phyloP scores from a whole-genome alignment of 1,140 invertebrate species.

The Calosoma granatense region DNA sequence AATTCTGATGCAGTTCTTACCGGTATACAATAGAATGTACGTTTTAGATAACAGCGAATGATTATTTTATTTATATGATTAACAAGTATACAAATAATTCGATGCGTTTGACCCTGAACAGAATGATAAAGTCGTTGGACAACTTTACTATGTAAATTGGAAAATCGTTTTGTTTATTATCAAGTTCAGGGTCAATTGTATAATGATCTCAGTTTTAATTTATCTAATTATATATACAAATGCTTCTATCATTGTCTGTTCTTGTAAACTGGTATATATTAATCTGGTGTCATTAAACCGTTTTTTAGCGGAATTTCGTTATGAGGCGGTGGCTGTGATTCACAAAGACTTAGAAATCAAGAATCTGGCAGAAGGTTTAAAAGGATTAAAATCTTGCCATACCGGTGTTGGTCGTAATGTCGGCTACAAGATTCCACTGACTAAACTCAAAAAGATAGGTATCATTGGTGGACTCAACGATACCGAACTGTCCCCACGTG shows the following conservation, averaged over 20 bases:
- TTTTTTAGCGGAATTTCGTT: constrained; percentile 53
- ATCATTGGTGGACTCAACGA: constrained; percentile 55
- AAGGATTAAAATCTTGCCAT: constrained; percentile 66
- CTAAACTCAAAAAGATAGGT: constrained; percentile 57
- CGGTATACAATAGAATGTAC: too few species aligned
- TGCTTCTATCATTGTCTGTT: too few species aligned
- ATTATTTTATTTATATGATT: too few species aligned
- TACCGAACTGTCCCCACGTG: constrained; percentile 55
- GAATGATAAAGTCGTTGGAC: background rate
- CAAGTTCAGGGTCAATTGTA: background rate
- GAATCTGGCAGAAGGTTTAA: constrained; percentile 49
- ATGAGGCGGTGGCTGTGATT: constrained; percentile 67
- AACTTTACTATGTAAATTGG: background rate
- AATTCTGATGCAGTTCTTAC: too few species aligned
- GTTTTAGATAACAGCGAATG: too few species aligned
- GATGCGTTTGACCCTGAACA: background rate
- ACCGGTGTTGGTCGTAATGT: constrained; percentile 69
- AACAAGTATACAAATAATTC: too few species aligned
- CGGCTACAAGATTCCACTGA: constrained; percentile 66
- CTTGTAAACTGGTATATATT: background rate
- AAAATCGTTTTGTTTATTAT: constrained; percentile 2
- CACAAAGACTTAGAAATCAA: constrained; percentile 56
- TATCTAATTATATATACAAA: background rate
- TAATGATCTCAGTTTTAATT: background rate
- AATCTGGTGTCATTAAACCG: background rate